phyloP scores from a whole-genome alignment of 2,113 vertebrate species.

The Cephalophus harveyi region DNA sequence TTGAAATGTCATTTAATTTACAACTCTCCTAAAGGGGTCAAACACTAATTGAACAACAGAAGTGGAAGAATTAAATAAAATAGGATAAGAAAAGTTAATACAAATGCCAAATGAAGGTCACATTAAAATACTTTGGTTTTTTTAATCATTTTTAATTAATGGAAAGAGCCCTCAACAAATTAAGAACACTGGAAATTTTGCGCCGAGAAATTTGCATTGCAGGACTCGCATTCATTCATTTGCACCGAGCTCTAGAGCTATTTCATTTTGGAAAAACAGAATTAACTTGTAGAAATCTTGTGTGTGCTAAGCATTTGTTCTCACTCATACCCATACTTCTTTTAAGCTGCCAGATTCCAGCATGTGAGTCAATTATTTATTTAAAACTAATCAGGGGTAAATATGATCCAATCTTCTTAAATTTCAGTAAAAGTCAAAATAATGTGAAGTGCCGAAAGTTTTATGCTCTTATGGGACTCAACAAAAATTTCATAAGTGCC shows the following conservation, averaged over 20 bases:
- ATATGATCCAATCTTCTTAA: not conserved
- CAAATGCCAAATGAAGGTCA: conserved; percentile 99
- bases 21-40: conserved; percentile 99
- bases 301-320: not conserved
- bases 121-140: conserved; percentile 89
- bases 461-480: not conserved
- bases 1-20: conserved; percentile 99
- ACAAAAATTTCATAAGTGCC: conserved; percentile 16
- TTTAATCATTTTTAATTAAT: conserved; percentile 84
- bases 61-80: conserved; percentile 99
- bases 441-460: not conserved
- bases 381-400: conserved; percentile 27
- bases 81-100: conserved; percentile 97
- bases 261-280: conserved; percentile 49
- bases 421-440: not conserved
- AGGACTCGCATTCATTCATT: not conserved
- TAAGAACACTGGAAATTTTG: conserved; percentile 65
- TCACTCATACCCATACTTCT: not conserved
- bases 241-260: conserved; percentile 8
- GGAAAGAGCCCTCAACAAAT: conserved; percentile 81
- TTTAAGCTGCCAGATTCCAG: conserved; percentile 34
- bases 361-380: conserved; percentile 14
- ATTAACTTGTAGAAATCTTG: conserved; percentile 52
- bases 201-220: conserved; percentile 4
- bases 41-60: conserved; percentile 99